Base-by-base conservation (phyloP, 2,888 invertebrate genomes). In the Drosophila tanythrix region DNA sequence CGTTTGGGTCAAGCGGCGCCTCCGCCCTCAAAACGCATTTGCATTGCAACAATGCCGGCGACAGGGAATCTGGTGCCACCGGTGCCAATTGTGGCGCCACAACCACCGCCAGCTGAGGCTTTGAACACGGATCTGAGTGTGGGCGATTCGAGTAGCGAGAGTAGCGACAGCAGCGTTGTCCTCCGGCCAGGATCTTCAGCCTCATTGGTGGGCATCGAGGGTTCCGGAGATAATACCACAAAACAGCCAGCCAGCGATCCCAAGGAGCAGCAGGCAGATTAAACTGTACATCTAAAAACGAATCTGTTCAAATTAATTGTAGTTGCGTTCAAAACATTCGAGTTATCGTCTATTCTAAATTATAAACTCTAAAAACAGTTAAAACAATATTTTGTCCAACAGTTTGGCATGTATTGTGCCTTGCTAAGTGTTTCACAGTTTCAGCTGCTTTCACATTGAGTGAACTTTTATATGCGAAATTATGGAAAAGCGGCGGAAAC, bases 1-100 rank as follows among this genome's bases (percentile, higher is more conserved):
- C 89, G 92, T 1, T 72, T 93, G 48, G 93, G 93, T 13, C 84
- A 90, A 51, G 75, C 87, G 27, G 83, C 83, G 18, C 79, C 89
- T 13, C 90, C 86, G 40, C 86, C 90, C 0, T 83, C 90, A 0
- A 90, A 90, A 46, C 90, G 90, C 13, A 81, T 86, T 31, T 89
- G 89, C 82, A 74, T 89, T 18, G 76, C 67, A 2, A 68, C 70
- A 11, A 13, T 73, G 43, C 52, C 72, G 2, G 36, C 59, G 7
- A 18, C 69, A 7, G 63, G 50, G 0, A 74, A 53, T 13, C 64
- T 76, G 7, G 63, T 79, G 69, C 77, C 87, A 25, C 81, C 80
- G 5, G 60, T 46, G 0, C 76, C 82, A 7, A 50, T 74, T 11
- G 69, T 68, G 15, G 56, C 72, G 18, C 51, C 70, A 43, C 58